These are phyloP conservation scores for Acanthococcus lagerstroemiae DNA, from an alignment of 2,888 invertebrate species.

Conservation along the genomic window DNA sequence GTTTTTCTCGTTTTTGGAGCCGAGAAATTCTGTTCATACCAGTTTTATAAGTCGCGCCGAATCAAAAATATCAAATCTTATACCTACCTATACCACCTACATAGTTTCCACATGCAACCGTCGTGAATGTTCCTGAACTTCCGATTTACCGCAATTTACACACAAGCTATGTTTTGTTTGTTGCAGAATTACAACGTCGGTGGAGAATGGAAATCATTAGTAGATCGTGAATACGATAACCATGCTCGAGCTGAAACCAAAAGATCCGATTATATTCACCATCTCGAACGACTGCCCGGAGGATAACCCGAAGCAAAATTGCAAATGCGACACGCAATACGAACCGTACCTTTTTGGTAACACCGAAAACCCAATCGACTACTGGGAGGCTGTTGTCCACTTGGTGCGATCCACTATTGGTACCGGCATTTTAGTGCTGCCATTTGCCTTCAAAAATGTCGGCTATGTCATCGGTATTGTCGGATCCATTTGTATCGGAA, in stretches of 20 bases:
- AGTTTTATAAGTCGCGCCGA: too few relatives aligned
- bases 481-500: background rate
- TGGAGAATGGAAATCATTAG: background rate
- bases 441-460: slow-evolving; percentile 3
- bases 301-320: background rate
- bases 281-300: background rate
- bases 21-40: too few relatives aligned
- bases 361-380: background rate
- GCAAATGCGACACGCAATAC: background rate
- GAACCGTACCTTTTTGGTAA: background rate
- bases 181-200: too few relatives aligned
- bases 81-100: too few relatives aligned
- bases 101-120: too few relatives aligned
- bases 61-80: too few relatives aligned
- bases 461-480: background rate
- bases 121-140: too few relatives aligned
- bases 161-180: too few relatives aligned
- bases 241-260: background rate
- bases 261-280: background rate
- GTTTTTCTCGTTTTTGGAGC: too few relatives aligned
- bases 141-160: too few relatives aligned
- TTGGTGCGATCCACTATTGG: slow-evolving; percentile 2
- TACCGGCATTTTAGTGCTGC: slow-evolving; percentile 2
- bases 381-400: slow-evolving; percentile 5
- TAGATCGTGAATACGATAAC: background rate